Base-by-base conservation (phyloP, 1,140 invertebrate species). In the Pantala flavescens region DNA sequence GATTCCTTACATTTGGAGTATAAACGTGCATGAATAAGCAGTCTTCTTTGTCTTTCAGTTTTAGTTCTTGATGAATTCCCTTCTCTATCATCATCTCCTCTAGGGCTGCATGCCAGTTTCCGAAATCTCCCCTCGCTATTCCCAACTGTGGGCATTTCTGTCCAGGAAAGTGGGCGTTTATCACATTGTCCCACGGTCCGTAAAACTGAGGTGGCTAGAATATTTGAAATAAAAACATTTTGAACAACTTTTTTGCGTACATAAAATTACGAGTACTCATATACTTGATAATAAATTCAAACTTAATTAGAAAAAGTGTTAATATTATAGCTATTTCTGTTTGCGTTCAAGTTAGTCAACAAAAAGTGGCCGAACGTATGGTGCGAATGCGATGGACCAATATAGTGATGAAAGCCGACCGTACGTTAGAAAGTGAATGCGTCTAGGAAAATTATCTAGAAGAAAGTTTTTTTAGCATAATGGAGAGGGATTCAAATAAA, bases 11-110 rank as follows among this genome's bases (percentile, higher is more conserved):
- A 5, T 75, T 23, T 5, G 76, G 76, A 0, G 76, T 75, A 71
- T 75, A 76, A 24, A 76, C 71, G 5, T 76, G 74, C 23, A 76
- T 70, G 42, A 72, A 43, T 7, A 76, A 49, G 24, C 76, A 76
- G 71, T 76, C 76, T 55, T 74, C 73, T 23, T n/a, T 24, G 43
- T 74, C 73, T 14, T 0, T 24, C 21, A 21, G 11, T 0, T 1
- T n/a, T 21, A n/a, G 7, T 55, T n/a, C 14, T 19, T 72, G 3
- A 5, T 5, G 9, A 36, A 36, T 36, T 19, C 21, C 73, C 73
- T 16, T 10, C 11, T 23, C 42, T 24, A 24, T 21, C 72, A 36
- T 71, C 21, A 9, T 55, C 16, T 63, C 19, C 23, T 74, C 73
- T 7, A 74, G 9, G 23, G 23, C 49, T 9, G 24, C 73, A 23